Base-by-base conservation (phyloP, 2,888 invertebrate genomes). In the Agrochola circellaris region DNA sequence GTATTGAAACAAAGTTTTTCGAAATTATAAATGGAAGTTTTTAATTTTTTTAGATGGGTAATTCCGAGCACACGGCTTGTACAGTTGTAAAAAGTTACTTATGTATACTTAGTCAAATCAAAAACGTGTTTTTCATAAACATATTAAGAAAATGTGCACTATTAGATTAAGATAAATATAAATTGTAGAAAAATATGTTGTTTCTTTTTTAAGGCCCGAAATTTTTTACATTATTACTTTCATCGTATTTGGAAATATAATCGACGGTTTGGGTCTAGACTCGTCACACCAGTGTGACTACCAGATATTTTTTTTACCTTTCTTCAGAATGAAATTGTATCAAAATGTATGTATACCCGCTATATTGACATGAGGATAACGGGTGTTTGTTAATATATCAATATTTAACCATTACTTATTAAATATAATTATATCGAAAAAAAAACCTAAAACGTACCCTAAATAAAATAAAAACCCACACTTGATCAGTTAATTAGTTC, bases 151-250 rank as follows among this genome's bases (percentile, higher is more conserved):
- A 48, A 48, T 74, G 26, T 48, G 34, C 15, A 11, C 8, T 54
- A 45, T 34, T 75, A 62, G 62, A 62, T 62, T 75, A 74, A 75
- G 74, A 54, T 54, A 26, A 75, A 74, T 23, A 17, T 61, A 51
- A 51, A 73, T 74, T 54, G 15, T 54, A 62, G n/a, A 30, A 48
- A 62, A 51, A n/a, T 26, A 51, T 38, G 71, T 62, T 42, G 17
- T 54, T 45, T 56, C 4, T 54, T 62, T 73, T 3, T 54, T n/a
- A 42, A 13, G 17, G 3, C 23, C 51, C 38, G 38, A 23, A 30
- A 13, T 30, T 30, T 76, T 58, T 58, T 30, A 58, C 15, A 15
- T 26, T 15, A 58, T 15, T 58, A 58, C 26, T 58, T 58, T 58
- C 58, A 26, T 26, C 15, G 26, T 26, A 26, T 58, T 58, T 58